phyloP scores from a whole-genome alignment of 53 echinoderm and acorn worm genomes.

The Henricia sp. region DNA sequence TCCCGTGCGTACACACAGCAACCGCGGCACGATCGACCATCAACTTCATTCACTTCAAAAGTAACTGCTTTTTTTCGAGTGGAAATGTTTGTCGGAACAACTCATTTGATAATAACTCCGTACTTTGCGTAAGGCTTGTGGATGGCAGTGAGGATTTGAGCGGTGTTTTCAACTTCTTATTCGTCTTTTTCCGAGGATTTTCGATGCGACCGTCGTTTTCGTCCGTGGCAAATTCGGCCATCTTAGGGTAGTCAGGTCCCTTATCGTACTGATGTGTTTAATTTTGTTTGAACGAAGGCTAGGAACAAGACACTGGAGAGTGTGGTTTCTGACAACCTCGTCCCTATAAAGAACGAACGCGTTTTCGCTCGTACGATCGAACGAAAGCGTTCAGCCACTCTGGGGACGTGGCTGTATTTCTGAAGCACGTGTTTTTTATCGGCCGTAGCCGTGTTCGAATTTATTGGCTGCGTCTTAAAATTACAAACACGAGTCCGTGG shows the following conservation, averaged over 20 bases:
- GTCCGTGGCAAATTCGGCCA: conserved; percentile 34
- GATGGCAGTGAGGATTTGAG: background rate
- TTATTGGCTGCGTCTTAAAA: background rate
- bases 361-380: background rate
- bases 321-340: too few relatives aligned
- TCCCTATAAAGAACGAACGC: conserved; percentile 4
- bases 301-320: conserved; percentile 29
- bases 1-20: too few relatives aligned
- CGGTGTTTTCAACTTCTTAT: conserved; percentile 3
- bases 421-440: background rate
- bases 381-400: background rate
- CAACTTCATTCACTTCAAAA: too few relatives aligned
- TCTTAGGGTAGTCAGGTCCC: conserved; percentile 20
- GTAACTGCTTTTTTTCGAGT: too few relatives aligned
- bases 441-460: background rate
- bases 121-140: too few relatives aligned
- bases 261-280: background rate
- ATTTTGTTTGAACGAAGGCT: too few relatives aligned
- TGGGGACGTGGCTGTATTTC: background rate
- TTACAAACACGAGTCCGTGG: too few relatives aligned
- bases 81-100: too few relatives aligned
- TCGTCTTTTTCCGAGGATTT: conserved; percentile 23
- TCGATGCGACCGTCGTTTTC: background rate
- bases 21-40: too few relatives aligned
- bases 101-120: background rate